A percentile compares a stretch with the other conserved stretches of the same genome.
Conservation (phyloP, 2,797 vertebrate genomes). For the Botia almorhae region DNA sequence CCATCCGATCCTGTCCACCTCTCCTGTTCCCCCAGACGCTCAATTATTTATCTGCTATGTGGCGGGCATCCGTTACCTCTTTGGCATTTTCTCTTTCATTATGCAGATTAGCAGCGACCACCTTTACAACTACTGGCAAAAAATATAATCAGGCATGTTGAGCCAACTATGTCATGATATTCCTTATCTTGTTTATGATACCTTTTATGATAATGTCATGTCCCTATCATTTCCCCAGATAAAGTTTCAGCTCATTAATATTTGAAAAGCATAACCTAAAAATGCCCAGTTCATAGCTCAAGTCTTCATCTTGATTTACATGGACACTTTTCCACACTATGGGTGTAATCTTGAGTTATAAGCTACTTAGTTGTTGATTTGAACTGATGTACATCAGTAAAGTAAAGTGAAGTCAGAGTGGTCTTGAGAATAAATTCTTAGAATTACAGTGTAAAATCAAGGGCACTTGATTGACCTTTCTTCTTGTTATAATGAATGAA, state of each 20-base stretch:
- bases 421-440: not conserved
- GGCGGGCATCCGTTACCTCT: constrained; percentile 94
- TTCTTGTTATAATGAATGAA: not conserved
- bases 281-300: constrained; percentile 52
- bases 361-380: not conserved
- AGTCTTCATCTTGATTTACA: constrained; percentile 47
- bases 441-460: not conserved
- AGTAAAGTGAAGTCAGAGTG: not conserved
- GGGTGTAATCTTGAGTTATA: constrained; percentile 5
- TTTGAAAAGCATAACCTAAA: constrained; percentile 52
- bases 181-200: constrained; percentile 30
- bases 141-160: constrained; percentile 22
- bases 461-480: not conserved
- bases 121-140: constrained; percentile 56
- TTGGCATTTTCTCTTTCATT: constrained; percentile 92
- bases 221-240: constrained; percentile 20
- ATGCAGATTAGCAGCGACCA: constrained; percentile 86
- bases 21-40: constrained; percentile 91
- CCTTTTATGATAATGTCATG: constrained; percentile 16
- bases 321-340: constrained; percentile 18
- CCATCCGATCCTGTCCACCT: constrained; percentile 86
- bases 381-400: not conserved
- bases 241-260: constrained; percentile 56
- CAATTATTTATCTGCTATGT: constrained; percentile 92
- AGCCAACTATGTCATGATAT: constrained; percentile 27